These are phyloP conservation scores for Pangasianodon gigas DNA, from an alignment of 2,113 vertebrate genomes.

Conservation along the genomic window DNA sequence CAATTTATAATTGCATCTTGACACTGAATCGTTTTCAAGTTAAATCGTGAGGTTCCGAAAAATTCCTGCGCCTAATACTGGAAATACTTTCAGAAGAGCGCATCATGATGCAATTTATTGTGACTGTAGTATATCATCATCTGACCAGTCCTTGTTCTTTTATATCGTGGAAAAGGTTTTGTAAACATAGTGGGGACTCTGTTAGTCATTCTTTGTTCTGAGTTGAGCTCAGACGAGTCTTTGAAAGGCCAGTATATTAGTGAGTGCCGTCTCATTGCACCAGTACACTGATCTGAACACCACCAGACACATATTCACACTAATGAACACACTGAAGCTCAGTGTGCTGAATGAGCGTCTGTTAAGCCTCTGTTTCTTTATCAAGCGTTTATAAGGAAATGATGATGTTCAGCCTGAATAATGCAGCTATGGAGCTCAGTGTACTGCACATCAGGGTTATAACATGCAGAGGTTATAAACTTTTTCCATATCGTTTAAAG, in stretches of 20 bases:
- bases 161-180: not conserved
- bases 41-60: not conserved
- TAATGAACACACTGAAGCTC: constrained; percentile 22
- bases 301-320: constrained; percentile 35
- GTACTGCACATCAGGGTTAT: not conserved
- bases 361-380: constrained; percentile 28
- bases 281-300: not conserved
- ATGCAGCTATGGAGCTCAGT: not conserved
- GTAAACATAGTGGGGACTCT: not conserved
- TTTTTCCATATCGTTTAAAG: not conserved
- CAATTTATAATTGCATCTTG: not conserved
- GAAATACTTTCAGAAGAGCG: not conserved
- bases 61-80: not conserved
- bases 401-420: constrained; percentile 22
- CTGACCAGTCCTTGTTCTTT: not conserved
- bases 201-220: not conserved
- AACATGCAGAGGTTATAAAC: not conserved
- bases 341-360: constrained; percentile 33
- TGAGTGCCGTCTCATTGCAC: not conserved
- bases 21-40: not conserved
- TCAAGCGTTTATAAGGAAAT: not conserved
- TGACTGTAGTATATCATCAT: too few species aligned
- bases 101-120: not conserved
- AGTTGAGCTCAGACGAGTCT: not conserved
- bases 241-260: constrained; percentile 5